Base-by-base conservation (phyloP, 1,140 invertebrate species). In the Nomia melanderi region DNA sequence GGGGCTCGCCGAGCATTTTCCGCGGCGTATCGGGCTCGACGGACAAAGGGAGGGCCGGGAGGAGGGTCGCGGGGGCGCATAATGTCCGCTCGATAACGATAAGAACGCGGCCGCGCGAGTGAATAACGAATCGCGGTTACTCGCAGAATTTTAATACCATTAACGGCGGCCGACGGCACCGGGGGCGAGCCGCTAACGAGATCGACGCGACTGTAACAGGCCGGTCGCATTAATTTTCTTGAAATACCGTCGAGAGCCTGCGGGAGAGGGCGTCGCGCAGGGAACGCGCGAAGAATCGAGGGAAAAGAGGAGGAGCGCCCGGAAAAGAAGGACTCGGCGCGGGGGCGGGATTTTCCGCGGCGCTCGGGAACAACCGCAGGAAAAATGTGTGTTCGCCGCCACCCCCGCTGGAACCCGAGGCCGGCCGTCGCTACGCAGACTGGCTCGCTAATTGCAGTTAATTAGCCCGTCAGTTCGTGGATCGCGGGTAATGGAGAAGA, bases 361-460 rank as follows among this genome's bases (percentile, higher is more conserved):
- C 25, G 14, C 1, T 23, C 8, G 41, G 36, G 44, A 63, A 70
- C 31, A 41, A 31, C 25, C 47, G 39, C 9, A 9, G 50, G 31
- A 6, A 36, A 44, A 69, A 69, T 20, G 44, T 29, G 14, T n/a
- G n/a, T n/a, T n/a, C n/a, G 47, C 47, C 47, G n/a, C 41, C 41
- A n/a, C 47, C 47, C 47, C n/a, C 17, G 6, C 17, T 44, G 50
- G 31, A 70, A 53, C n/a, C 41, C 62, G 62, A 72, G 53, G 64
- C 27, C 69, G 67, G 54, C 29, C 23, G 9, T 36, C 53, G 17
- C 27, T 59, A 63, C 53, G 41, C 75, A 31, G 73, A 27, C 44
- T 36, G 41, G 41, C 39, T 25, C 44, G 64, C 75, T 85, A 87
- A 87, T 86, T 85, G 78, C 82, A 62, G 77, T 84, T 87, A 87